A percentile compares a stretch with the other conserved stretches of the same genome.
Evolutionary conservation across 2,113 vertebrate species (phyloP).

Genomic region (Ammodytes dubius): DNA sequence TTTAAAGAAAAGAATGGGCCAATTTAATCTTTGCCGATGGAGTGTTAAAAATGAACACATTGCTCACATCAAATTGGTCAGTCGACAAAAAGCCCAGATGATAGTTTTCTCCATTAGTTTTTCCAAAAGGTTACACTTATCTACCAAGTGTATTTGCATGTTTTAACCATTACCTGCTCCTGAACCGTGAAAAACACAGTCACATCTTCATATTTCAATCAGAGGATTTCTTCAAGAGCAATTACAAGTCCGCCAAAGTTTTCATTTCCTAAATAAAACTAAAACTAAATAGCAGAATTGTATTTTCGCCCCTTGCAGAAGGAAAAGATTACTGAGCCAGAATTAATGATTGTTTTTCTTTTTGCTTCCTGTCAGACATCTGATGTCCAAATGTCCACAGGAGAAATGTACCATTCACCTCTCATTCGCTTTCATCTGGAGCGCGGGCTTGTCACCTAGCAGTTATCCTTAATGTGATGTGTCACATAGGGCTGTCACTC

Average conservation of each 20-base stretch:
- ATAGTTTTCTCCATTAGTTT: not conserved
- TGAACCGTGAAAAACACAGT: not conserved
- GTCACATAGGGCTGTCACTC: conserved; percentile 55
- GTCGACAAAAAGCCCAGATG: not conserved
- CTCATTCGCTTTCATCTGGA: conserved; percentile 50
- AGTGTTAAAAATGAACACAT: not conserved
- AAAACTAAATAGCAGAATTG: conserved; percentile 26
- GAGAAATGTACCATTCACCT: conserved; percentile 51
- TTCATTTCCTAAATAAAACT: conserved; percentile 16
- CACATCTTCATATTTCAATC: conserved; percentile 46
- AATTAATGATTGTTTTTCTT: conserved; percentile 53
- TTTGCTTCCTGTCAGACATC: conserved; percentile 51
- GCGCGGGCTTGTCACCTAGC: conserved; percentile 50
- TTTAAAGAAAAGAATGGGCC: not conserved
- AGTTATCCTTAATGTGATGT: conserved; percentile 59
- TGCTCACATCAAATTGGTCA: conserved; percentile 4
- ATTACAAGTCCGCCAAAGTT: conserved; percentile 11
- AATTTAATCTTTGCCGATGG: conserved; percentile 11
- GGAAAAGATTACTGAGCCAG: conserved; percentile 47
- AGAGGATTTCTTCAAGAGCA: conserved; percentile 34
- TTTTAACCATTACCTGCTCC: not conserved
- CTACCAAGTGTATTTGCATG: not conserved
- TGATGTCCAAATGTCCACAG: conserved; percentile 29
- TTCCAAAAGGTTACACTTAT: conserved; percentile 4
- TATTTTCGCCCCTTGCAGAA: conserved; percentile 21